phyloP scores from a whole-genome alignment of 2,113 vertebrate species.

The Burhinus bistriatus region DNA sequence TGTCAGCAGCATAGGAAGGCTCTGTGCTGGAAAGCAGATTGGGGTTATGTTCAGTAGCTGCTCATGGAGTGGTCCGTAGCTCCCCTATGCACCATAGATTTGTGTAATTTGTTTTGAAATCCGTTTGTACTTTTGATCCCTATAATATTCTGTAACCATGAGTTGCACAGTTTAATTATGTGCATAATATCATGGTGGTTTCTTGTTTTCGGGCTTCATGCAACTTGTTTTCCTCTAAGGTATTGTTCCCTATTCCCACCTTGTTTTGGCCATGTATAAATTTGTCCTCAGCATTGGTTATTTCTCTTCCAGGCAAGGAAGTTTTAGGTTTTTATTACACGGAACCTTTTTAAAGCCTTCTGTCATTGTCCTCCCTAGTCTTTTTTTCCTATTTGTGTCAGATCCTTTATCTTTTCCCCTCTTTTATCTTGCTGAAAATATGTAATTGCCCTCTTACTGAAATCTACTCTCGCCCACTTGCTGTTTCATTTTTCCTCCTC shows the following conservation, averaged over 20 bases:
- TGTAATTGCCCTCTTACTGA: neutral
- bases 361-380: rapidly evolving
- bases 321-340: neutral
- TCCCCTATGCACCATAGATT: neutral
- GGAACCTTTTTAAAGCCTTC: neutral
- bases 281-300: neutral
- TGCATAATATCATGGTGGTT: neutral
- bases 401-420: neutral
- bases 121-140: neutral
- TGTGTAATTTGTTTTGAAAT: neutral
- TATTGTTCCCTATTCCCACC: neutral
- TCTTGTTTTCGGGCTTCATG: neutral
- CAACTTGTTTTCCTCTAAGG: neutral
- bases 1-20: neutral
- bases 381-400: neutral
- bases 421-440: neutral
- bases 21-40: neutral
- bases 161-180: neutral
- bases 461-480: neutral
- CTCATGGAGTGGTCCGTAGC: neutral
- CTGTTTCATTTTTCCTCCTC: neutral
- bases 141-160: neutral
- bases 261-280: neutral
- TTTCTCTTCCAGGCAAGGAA: neutral
- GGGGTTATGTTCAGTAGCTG: neutral